Evolutionary conservation across 2,888 invertebrate species (phyloP), one percentile per base, ranked within the genome.

Genomic region (Octodonta nipae): DNA sequence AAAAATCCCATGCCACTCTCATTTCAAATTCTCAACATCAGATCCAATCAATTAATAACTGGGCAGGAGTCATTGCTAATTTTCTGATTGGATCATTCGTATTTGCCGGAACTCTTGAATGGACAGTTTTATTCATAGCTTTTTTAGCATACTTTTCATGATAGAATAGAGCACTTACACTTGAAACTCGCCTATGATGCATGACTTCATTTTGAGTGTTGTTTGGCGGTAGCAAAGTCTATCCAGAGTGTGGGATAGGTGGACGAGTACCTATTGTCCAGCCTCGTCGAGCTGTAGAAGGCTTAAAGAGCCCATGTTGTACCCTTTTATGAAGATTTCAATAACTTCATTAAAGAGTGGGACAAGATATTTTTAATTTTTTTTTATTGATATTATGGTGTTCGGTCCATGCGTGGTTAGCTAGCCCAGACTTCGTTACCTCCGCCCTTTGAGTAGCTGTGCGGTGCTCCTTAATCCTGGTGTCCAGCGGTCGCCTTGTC

Each of bases 401-500:
- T 6, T 20, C 20, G 24, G 14, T 12, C 15, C 40, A 40, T 41
- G 44, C 40, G 47, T 51, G 52, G 58, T 51, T 45, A 51, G 55
- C 22, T 11, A 11, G 10, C 22, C n/a, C n/a, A n/a, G n/a, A n/a
- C n/a, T n/a, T n/a, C n/a, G n/a, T n/a, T n/a, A n/a, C n/a, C n/a
- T n/a, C n/a, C n/a, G n/a, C n/a, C n/a, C n/a, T n/a, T n/a, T n/a
- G n/a, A n/a, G n/a, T n/a, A n/a, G n/a, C n/a, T n/a, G n/a, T n/a
- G n/a, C n/a, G n/a, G n/a, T n/a, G n/a, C n/a, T n/a, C n/a, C n/a
- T n/a, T n/a, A n/a, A n/a, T n/a, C n/a, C n/a, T n/a, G n/a, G n/a
- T n/a, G n/a, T n/a, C n/a, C n/a, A n/a, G n/a, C n/a, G n/a, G n/a
- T n/a, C n/a, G n/a, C n/a, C n/a, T n/a, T n/a, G n/a, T n/a, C n/a